Conservation (phyloP, 2,888 invertebrate species). For the Aspidiotus destructor region DNA sequence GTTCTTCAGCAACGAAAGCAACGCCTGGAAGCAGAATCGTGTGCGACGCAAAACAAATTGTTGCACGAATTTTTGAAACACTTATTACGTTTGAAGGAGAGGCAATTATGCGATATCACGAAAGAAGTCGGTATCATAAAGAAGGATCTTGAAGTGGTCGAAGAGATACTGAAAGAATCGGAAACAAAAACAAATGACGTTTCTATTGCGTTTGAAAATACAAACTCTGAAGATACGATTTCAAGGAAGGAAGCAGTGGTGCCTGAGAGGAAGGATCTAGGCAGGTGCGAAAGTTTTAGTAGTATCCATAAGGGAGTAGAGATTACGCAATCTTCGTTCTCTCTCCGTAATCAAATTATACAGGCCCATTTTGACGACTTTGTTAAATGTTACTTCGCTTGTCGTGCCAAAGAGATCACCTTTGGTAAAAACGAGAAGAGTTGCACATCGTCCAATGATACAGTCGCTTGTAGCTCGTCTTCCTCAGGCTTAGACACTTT, state of each 20-base stretch:
- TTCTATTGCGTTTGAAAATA: constrained; percentile 13
- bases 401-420: constrained; percentile 61
- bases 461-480: neutral
- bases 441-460: constrained; percentile 38
- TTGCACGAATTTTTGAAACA: constrained; percentile 73
- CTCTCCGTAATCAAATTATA: constrained; percentile 62
- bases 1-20: constrained; percentile 68
- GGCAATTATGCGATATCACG: constrained; percentile 55
- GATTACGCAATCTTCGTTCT: constrained; percentile 47
- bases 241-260: constrained; percentile 35
- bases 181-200: constrained; percentile 31
- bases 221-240: constrained; percentile 10
- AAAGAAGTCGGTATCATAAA: constrained; percentile 65
- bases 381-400: constrained; percentile 73
- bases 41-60: constrained; percentile 68
- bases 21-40: constrained; percentile 68
- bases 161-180: constrained; percentile 48
- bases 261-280: constrained; percentile 27
- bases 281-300: constrained; percentile 38
- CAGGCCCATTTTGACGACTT: constrained; percentile 82
- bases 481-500: constrained; percentile 58
- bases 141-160: constrained; percentile 61
- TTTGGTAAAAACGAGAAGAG: constrained; percentile 45
- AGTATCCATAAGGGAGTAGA: constrained; percentile 39
- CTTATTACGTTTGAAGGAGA: constrained; percentile 61